phyloP scores from a whole-genome alignment of 2,113 vertebrate species.

The Synodontis membranacea region DNA sequence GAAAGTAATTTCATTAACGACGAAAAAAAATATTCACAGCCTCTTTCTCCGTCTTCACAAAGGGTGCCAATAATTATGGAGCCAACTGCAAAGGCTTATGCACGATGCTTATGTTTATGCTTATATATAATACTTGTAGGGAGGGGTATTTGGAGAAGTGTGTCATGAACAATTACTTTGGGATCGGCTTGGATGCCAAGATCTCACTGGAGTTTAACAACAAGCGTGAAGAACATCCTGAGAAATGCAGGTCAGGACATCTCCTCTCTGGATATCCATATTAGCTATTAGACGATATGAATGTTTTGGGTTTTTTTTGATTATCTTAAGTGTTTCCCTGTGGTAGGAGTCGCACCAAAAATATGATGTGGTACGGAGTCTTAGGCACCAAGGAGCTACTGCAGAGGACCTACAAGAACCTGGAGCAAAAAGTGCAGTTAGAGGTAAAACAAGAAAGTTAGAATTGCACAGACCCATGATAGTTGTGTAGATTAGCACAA shows the following conservation, averaged over 20 bases:
- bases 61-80: background rate
- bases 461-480: background rate
- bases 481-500: background rate
- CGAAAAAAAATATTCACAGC: background rate
- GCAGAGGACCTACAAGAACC: constrained; percentile 96
- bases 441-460: constrained; percentile 77
- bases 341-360: constrained; percentile 93
- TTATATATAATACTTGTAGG: constrained; percentile 63
- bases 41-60: background rate
- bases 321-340: background rate
- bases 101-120: background rate
- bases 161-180: constrained; percentile 99
- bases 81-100: background rate
- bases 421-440: constrained; percentile 96
- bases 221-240: constrained; percentile 94
- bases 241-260: constrained; percentile 90
- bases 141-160: constrained; percentile 98
- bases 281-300: background rate
- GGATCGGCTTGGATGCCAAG: constrained; percentile 96
- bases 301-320: background rate
- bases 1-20: background rate
- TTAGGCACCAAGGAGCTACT: constrained; percentile 93
- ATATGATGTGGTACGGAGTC: constrained; percentile 99
- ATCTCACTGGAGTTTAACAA: constrained; percentile 99
- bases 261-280: background rate